Evolutionary conservation across 2,797 vertebrate species (phyloP).

Genomic region (Clarias platycephalus): DNA sequence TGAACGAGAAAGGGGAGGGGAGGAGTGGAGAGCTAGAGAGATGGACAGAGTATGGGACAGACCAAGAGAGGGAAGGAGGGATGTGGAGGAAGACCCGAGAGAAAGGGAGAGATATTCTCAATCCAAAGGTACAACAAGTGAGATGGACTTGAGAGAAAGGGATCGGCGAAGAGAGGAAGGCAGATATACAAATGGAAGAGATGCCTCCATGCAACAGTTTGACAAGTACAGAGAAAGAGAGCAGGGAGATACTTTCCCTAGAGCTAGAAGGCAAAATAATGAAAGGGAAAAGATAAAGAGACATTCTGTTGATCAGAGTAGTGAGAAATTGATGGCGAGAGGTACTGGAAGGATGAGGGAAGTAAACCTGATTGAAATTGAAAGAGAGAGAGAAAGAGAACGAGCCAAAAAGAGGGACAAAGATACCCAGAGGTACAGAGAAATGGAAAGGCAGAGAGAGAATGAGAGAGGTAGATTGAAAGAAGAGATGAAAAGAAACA

Average conservation of each 20-base stretch:
- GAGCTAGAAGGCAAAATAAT: conserved; percentile 56
- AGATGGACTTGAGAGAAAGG: conserved; percentile 61
- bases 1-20: conserved; percentile 56
- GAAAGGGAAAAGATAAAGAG: conserved; percentile 46
- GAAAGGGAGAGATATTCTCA: conserved; percentile 55
- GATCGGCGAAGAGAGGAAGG: conserved; percentile 56
- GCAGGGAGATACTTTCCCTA: conserved; percentile 73
- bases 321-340: conserved; percentile 47
- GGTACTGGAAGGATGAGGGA: conserved; percentile 45
- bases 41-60: conserved; percentile 39
- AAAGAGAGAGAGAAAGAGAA: conserved; percentile 52
- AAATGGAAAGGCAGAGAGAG: conserved; percentile 56
- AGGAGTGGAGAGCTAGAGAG: conserved; percentile 58
- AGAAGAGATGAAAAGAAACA: conserved; percentile 51
- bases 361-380: conserved; percentile 48
- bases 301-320: conserved; percentile 10
- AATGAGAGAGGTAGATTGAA: conserved; percentile 59
- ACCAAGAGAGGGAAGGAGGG: conserved; percentile 56
- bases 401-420: conserved; percentile 29
- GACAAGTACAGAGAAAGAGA: conserved; percentile 54
- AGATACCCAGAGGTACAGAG: conserved; percentile 54
- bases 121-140: conserved; percentile 56
- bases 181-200: conserved; percentile 57
- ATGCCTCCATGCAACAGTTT: conserved; percentile 44
- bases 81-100: conserved; percentile 55